A percentile compares a stretch with the other conserved stretches of the same genome.
Conservation (phyloP, 2,797 vertebrate species). For the Galaxias olidus region DNA sequence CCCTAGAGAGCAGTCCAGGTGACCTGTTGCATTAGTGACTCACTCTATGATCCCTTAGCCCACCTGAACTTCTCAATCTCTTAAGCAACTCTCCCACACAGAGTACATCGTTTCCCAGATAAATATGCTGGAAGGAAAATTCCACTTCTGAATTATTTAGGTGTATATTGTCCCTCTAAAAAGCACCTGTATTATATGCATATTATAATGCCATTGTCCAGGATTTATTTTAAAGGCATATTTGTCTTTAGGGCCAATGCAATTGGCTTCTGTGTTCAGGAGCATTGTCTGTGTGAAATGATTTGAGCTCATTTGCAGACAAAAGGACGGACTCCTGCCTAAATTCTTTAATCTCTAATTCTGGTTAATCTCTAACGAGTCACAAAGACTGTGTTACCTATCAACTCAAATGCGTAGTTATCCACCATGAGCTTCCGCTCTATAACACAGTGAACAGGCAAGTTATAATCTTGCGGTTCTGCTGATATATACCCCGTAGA, state of each 20-base stretch:
- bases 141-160: too few relatives aligned
- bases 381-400: constrained; percentile 2
- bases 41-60: not conserved
- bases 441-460: not conserved
- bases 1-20: not conserved
- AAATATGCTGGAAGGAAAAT: too few relatives aligned
- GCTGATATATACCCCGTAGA: not conserved
- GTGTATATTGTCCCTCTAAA: too few relatives aligned
- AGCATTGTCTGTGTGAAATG: too few relatives aligned
- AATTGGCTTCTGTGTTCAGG: too few relatives aligned
- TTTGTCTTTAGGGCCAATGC: too few relatives aligned
- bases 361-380: not conserved
- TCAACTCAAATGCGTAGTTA: not conserved
- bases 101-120: too few relatives aligned
- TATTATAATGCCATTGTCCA: too few relatives aligned
- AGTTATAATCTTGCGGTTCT: not conserved
- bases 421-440: not conserved
- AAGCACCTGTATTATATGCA: too few relatives aligned
- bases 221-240: too few relatives aligned
- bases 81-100: too few relatives aligned
- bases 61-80: not conserved
- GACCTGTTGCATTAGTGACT: not conserved
- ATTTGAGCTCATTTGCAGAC: not conserved
- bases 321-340: not conserved
- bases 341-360: too few relatives aligned